A percentile compares a stretch with the other conserved stretches of the same genome.
Evolutionary conservation across 2,113 vertebrate species (phyloP).

Genomic region (Butorides virescens): DNA sequence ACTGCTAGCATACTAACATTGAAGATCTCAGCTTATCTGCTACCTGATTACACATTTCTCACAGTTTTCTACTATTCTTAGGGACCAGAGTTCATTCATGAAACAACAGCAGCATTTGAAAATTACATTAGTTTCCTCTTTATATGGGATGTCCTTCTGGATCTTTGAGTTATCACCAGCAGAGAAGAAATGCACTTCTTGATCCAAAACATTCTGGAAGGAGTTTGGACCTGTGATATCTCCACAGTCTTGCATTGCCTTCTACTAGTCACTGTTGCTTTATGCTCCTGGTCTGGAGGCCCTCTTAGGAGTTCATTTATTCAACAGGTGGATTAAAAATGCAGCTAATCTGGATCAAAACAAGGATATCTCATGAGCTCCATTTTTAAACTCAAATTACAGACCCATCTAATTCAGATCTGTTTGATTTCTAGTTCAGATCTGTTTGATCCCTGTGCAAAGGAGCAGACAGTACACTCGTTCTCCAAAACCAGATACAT

Average conservation of each 20-base stretch:
- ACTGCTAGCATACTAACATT: background rate
- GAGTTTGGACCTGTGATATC: background rate
- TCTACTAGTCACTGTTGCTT: background rate
- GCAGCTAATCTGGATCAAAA: background rate
- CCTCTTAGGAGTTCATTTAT: background rate
- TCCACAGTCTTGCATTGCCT: background rate
- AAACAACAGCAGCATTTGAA: background rate
- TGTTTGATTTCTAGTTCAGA: background rate
- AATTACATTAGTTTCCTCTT: background rate
- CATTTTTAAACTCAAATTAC: background rate
- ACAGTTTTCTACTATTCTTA: background rate
- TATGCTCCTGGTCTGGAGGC: background rate
- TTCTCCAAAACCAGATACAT: background rate
- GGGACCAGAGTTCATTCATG: background rate
- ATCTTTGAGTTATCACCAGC: background rate
- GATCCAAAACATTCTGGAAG: background rate
- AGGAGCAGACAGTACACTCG: background rate
- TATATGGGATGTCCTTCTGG: background rate
- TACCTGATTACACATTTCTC: background rate
- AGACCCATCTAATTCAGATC: background rate
- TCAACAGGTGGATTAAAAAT: background rate
- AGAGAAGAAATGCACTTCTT: background rate
- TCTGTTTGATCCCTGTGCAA: background rate
- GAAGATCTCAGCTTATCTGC: background rate
- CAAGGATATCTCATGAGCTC: rapidly evolving